Evolutionary conservation across 2,888 invertebrate species (phyloP), one percentile per base, ranked within the genome.

Genomic region (Meteorus cinctellus): DNA sequence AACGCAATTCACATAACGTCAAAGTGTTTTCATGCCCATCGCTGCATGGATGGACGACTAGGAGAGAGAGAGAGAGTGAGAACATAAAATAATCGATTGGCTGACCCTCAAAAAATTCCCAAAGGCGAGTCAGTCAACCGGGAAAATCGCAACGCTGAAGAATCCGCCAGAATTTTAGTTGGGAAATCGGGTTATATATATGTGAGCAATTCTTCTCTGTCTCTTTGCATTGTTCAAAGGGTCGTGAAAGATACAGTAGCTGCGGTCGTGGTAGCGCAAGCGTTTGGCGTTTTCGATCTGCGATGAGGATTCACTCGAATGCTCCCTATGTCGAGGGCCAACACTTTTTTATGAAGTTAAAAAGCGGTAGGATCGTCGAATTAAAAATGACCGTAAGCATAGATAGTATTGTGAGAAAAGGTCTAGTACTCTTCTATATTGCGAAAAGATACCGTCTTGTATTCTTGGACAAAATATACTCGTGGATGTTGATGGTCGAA

Each of bases 331-430:
- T 72, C 69, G 75, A 74, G 83, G 83, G 85, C 84, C 77, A 84
- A 86, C 85, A 86, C 86, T 87, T 87, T 87, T 87, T 83, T 81
- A 86, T 80, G 81, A 84, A 85, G 86, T 86, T 85, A 86, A 87
- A 87, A 88, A 89, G 88, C 86, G 87, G 84, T 83, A 82, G 78
- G 84, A 80, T 82, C 82, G 85, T 84, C 83, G 78, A 78, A 81
- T 81, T 65, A 66, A 71, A 86, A 85, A 84, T 83, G 85, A 84
- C 84, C 82, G 85, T 55, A 6, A 55, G 55, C 55, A 55, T 19
- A 6, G n/a, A 55, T 55, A 24, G 19, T n/a, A 16, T 81, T 78
- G 71, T 77, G 74, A 80, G 71, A 80, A 75, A 70, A 41, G 81
- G 80, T 80, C 80, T 80, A 81, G 34, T 24, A 1, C 24, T 24